These are phyloP conservation scores for Chloroceryle inda DNA, from an alignment of 2,797 vertebrate species.

Conservation along the genomic window DNA sequence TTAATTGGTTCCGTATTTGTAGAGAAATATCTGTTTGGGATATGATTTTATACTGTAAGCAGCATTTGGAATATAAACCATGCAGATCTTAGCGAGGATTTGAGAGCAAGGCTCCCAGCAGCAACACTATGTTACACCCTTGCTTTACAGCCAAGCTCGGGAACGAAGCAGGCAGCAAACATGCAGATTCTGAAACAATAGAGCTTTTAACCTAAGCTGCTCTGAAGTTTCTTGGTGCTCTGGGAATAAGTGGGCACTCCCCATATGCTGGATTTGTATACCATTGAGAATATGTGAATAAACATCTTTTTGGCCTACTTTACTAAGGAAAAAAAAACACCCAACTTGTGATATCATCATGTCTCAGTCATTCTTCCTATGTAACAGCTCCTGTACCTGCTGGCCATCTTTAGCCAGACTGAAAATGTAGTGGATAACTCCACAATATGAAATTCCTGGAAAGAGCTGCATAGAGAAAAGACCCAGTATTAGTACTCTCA, in stretches of 20 bases:
- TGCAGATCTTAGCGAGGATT: constrained; percentile 45
- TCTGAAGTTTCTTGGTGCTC: constrained; percentile 14
- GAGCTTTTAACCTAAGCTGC: constrained; percentile 25
- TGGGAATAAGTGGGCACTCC: neutral
- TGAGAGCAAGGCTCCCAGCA: neutral
- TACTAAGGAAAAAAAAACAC: neutral
- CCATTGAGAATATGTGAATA: neutral
- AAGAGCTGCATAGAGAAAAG: neutral
- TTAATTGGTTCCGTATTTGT: constrained; percentile 48
- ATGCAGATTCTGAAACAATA: neutral
- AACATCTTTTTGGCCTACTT: neutral
- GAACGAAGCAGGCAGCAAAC: constrained; percentile 12
- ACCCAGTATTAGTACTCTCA: neutral
- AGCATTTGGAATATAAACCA: constrained; percentile 47
- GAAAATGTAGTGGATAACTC: neutral
- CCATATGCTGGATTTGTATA: neutral
- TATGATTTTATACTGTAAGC: constrained; percentile 15
- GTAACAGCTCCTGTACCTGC: neutral
- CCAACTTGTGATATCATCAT: neutral
- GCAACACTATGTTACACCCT: neutral
- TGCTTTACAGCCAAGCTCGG: neutral
- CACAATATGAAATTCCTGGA: neutral
- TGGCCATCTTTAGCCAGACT: neutral
- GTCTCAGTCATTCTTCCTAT: neutral
- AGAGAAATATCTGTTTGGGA: constrained; percentile 32